Base-by-base conservation (phyloP, 2,888 invertebrate genomes). In the Papilio gigon region DNA sequence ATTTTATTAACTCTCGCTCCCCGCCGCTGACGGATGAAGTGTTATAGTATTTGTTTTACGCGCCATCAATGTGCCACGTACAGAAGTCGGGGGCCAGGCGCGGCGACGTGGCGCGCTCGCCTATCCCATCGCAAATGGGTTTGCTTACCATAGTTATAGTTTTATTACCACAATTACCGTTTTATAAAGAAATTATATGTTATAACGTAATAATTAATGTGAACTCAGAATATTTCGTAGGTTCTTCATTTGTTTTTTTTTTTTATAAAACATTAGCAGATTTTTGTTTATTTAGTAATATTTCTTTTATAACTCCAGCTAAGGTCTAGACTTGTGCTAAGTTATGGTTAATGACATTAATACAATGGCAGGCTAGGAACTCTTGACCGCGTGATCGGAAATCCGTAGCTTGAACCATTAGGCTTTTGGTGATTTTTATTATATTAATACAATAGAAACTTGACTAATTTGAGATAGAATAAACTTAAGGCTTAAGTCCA, bases 1-100 rank as follows among this genome's bases (percentile, higher is more conserved):
- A 92, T 92, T 92, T 92, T 92, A 91, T 92, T 91, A 91, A 91
- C 84, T 90, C 86, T 86, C 82, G 78, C 87, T 80, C 87, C 88
- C 83, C 77, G 71, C 74, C 73, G 68, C 77, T 86, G 86, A 85
- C 80, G 87, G 85, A 84, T 84, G 82, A 81, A 85, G 86, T 87
- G 87, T 85, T 85, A 84, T 84, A 80, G 84, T 87, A 84, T 90
- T 90, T 90, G 90, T 91, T 91, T 91, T 88, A 88, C 89, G 90
- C 89, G 83, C 84, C 91, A 88, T 87, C 88, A 84, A 86, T 81
- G 82, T 83, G 86, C 84, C 87, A 82, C 76, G 72, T 70, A 71
- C 79, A 80, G 77, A 77, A 71, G 81, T 76, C 79, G 83, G 87
- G 87, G 87, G 87, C 81, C 78, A 77, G 75, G 75, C 71, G 60